A percentile compares a stretch with the other conserved stretches of the same genome.
Evolutionary conservation across 2,797 vertebrate species (phyloP).

Genomic region (Periparus ater): DNA sequence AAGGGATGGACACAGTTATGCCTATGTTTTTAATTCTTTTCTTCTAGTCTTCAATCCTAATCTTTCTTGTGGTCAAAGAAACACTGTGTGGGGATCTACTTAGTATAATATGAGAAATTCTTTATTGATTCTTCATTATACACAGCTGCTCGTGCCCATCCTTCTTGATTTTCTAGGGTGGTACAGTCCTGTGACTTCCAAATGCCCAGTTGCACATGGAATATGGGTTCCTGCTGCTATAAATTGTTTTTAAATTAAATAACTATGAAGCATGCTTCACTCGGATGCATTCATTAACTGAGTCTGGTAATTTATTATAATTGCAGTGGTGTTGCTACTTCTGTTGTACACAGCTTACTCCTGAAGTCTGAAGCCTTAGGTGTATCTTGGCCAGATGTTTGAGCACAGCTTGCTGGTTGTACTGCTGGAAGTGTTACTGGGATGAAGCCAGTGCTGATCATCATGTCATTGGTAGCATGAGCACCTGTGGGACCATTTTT

Average conservation of each 20-base stretch:
- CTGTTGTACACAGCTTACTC: not conserved
- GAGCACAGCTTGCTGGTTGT: not conserved
- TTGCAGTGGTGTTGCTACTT: not conserved
- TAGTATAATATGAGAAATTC: not conserved
- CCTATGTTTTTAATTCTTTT: not conserved
- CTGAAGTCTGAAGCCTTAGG: not conserved
- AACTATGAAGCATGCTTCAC: not conserved
- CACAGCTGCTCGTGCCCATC: not conserved
- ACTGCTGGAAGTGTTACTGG: not conserved
- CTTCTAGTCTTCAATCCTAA: not conserved
- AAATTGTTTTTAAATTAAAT: not conserved
- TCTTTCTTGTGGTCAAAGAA: not conserved
- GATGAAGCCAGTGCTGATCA: not conserved
- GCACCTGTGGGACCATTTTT: not conserved
- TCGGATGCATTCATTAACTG: not conserved
- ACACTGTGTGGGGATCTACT: not conserved
- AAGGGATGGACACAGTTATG: not conserved
- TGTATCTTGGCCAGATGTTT: not conserved
- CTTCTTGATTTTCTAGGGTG: not conserved
- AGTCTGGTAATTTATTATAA: not conserved
- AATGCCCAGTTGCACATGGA: not conserved
- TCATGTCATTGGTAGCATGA: not conserved
- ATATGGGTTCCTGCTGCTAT: not conserved
- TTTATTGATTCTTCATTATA: not conserved
- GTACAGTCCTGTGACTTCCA: not conserved